Evolutionary conservation across 2,797 vertebrate genomes (phyloP).

Genomic region (Chelmon rostratus): DNA sequence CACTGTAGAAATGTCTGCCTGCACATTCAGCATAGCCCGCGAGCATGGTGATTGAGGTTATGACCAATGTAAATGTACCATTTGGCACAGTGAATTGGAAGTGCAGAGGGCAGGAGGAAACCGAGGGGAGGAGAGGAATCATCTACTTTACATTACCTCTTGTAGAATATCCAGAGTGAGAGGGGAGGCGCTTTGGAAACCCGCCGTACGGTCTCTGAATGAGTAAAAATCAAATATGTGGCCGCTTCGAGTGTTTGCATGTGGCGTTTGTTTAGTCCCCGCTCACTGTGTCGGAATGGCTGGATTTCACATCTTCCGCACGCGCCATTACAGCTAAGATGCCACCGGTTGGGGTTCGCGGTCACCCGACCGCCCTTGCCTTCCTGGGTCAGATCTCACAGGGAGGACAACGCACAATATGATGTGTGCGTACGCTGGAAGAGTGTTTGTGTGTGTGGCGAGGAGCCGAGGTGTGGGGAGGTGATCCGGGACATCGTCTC

Average conservation of each 20-base stretch:
- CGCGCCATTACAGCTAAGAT: constrained; percentile 30
- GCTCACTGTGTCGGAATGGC: constrained; percentile 7
- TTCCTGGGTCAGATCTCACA: constrained; percentile 22
- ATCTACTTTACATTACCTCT: constrained; percentile 48
- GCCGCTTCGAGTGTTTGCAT: constrained; percentile 13
- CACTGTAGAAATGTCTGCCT: constrained; percentile 74
- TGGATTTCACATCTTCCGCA: constrained; percentile 22
- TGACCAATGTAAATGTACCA: constrained; percentile 83
- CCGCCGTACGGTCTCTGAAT: constrained; percentile 40
- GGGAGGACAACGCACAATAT: constrained; percentile 17
- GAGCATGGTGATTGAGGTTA: constrained; percentile 80
- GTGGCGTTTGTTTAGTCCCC: neutral
- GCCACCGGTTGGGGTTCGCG: constrained; percentile 39
- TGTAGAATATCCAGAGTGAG: constrained; percentile 27
- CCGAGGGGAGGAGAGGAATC: constrained; percentile 62
- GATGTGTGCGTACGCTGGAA: neutral
- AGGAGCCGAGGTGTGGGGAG: constrained; percentile 51
- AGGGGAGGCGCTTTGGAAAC: constrained; percentile 26
- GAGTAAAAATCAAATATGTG: constrained; percentile 33
- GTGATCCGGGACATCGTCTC: constrained; percentile 71
- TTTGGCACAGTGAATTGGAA: constrained; percentile 77
- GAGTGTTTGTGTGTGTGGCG: constrained; percentile 34
- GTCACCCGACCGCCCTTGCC: constrained; percentile 50
- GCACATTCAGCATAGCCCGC: constrained; percentile 73
- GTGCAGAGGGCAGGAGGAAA: constrained; percentile 74